Conservation (phyloP, 2,113 vertebrate species). For the Oreotragus oreotragus region DNA sequence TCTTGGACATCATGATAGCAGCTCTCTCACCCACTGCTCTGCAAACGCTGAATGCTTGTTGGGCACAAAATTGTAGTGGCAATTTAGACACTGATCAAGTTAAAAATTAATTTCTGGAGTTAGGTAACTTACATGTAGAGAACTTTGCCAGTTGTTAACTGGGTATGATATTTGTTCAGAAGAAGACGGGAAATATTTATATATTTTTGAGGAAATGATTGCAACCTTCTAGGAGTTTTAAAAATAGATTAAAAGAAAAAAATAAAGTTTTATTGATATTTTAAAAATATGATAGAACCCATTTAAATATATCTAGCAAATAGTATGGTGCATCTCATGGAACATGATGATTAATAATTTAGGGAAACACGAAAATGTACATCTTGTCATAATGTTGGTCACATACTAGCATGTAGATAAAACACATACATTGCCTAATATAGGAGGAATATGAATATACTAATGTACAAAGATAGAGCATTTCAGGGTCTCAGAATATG, state of each 20-base stretch:
- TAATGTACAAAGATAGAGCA: background rate
- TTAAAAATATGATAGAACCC: background rate
- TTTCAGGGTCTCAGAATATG: background rate
- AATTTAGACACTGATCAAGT: background rate
- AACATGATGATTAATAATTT: background rate
- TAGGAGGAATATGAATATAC: background rate
- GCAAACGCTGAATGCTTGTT: background rate
- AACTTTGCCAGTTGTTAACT: background rate
- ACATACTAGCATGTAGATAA: background rate
- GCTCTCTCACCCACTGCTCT: background rate
- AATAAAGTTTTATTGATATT: background rate
- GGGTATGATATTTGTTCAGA: background rate
- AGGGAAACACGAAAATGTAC: background rate
- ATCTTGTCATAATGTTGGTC: background rate
- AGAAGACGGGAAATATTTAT: background rate
- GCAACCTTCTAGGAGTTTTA: background rate
- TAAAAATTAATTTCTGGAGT: conserved; percentile 37
- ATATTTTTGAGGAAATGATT: background rate
- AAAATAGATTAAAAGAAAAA: background rate
- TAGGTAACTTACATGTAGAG: background rate
- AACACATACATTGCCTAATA: background rate
- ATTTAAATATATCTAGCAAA: background rate
- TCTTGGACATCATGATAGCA: background rate
- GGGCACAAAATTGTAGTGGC: background rate
- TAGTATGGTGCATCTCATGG: background rate